Base-by-base conservation (phyloP, 2,888 invertebrate species). In the Brachycybe producta region DNA sequence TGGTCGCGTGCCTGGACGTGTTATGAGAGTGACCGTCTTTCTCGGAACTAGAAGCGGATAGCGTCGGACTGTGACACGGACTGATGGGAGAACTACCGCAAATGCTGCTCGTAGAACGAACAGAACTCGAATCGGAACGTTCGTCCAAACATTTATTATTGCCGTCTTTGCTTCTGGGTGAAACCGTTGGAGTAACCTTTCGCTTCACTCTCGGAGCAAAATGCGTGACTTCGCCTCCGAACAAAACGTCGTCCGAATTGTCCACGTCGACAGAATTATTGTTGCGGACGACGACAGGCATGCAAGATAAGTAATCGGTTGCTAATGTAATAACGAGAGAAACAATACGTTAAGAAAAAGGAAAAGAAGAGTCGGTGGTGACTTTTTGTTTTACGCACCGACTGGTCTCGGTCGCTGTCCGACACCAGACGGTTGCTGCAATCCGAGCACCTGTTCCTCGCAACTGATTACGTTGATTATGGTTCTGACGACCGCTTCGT, bases 371-470 rank as follows among this genome's bases (percentile, higher is more conserved):
- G n/a, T n/a, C 27, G 2, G 7, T 5, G 17, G 7, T 41, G 7
- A n/a, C 2, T 43, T 8, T 15, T 17, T 30, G 19, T 3, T 13
- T 15, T 46, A 51, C 35, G 11, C 28, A 53, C 74, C 71, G 55
- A 79, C 67, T 2, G 81, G 80, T 57, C 78, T 75, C 0, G 85
- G 85, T 45, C 82, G 70, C 63, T 80, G 80, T 0, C 84, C 84
- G 52, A 85, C 79, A 0, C 83, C 83, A 5, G 73, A 68, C 0
- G 84, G 84, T 60, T 82, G 80, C 49, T 73, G 75, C 4, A 85
- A 65, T 0, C 80, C 79, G 8, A 78, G 72, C 7, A 76, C 74
- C 56, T 75, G 75, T 61, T 86, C 86, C 61, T 84, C 84, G 1
- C 75, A 74, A 7, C 76, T 77, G 40, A 86, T 65, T 0, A 84